Base-by-base conservation (phyloP, 2,888 invertebrate genomes). In the Eumerus sabulonum region DNA sequence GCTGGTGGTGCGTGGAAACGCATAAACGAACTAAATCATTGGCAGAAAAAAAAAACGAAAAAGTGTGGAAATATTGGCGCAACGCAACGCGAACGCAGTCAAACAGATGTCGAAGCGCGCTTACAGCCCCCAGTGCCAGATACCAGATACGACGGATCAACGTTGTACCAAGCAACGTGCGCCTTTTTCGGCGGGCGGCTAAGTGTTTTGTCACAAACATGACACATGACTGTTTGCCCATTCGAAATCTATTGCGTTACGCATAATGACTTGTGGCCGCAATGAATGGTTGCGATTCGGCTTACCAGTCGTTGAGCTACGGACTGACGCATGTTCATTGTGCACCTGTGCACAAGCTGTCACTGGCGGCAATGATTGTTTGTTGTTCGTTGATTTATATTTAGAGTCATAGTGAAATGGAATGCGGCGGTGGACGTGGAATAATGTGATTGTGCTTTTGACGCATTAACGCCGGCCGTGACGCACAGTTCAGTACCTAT, bases 151-250 rank as follows among this genome's bases (percentile, higher is more conserved):
- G 27, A 27, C 27, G 27, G n/a, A 27, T 7, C 2, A 7, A 27
- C 27, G 27, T 27, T 27, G 27, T 4, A 27, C 27, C 27, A 27
- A 27, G 3, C 40, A 40, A 3, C 42, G 62, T 62, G 54, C 42
- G 54, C 45, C 60, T 68, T 19, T 53, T 59, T 2, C 3, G 27
- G 27, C 27, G 60, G 68, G 68, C 60, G 53, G 54, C 53, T 71
- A 66, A 73, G 73, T 60, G 73, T 66, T 73, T 60, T 73, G 67
- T 67, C 74, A 67, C 62, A 67, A 67, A 67, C 74, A 67, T 67
- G 67, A 74, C 74, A 62, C 74, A 67, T 62, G 74, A 56, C 67
- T 74, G 67, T 17, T 27, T 48, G 54, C 38, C 48, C 53, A 66
- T 66, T 60, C 27, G 11, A 60, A 57, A 50, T 48, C 18, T 38